Percentiles rank a stretch among this genome's conserved stretches.
Conservation (phyloP, 2,113 vertebrate genomes). For the Carassius auratus region DNA sequence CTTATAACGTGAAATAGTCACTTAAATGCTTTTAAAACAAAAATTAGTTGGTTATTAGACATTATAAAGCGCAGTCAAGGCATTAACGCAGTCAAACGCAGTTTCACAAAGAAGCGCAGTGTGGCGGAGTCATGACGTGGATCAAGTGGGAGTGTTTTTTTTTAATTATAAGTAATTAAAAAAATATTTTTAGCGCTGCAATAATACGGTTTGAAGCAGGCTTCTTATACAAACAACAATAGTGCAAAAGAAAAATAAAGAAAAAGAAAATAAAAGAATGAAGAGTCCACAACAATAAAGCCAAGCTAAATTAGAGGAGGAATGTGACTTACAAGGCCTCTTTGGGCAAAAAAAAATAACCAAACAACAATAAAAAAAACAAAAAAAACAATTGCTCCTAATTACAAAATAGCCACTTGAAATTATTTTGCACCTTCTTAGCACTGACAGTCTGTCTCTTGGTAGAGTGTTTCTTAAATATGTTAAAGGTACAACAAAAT, state of each 20-base stretch:
- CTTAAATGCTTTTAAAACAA: no score
- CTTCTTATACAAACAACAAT: no score
- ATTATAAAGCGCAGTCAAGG: not conserved
- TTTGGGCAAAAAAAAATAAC: not conserved
- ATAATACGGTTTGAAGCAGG: no score
- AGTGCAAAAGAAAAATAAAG: not conserved
- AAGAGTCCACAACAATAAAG: not conserved
- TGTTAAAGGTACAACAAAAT: slow-evolving; percentile 10
- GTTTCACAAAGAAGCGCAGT: slow-evolving; percentile 69
- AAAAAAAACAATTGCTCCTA: not conserved
- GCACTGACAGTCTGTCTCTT: no score
- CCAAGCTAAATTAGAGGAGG: slow-evolving; percentile 17
- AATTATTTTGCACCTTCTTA: not conserved
- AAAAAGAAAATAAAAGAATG: not conserved
- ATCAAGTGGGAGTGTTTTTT: not conserved
- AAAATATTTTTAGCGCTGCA: not conserved
- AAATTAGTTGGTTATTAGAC: not conserved
- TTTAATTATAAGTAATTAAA: not conserved
- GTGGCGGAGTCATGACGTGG: slow-evolving; percentile 65
- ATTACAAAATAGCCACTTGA: not conserved
- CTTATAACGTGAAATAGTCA: not conserved
- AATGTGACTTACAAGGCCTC: not conserved
- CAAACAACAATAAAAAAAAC: no score
- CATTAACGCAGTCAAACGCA: not conserved
- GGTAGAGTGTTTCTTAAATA: not conserved